Base-by-base conservation (phyloP, 2,797 vertebrate species). In the Rhinoraja longicauda region DNA sequence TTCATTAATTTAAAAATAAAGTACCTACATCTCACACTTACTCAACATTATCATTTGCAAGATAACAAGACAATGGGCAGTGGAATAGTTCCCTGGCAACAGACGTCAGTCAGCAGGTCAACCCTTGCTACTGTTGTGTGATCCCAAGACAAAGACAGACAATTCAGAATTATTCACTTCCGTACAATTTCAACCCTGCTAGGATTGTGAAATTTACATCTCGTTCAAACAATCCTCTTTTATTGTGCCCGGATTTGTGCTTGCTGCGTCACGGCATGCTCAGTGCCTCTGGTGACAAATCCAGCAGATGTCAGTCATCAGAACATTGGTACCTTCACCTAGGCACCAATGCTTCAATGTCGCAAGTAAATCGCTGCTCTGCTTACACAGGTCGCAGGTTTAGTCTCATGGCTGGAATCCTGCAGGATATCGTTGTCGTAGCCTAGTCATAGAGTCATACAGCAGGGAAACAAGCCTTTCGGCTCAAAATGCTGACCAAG, bases 1-100 rank as follows among this genome's bases (percentile, higher is more conserved):
- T 75, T 92, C 70, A 92, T 92, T 92, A 92, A 92, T 73, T n/a
- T 92, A 32, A 92, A 92, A 92, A 92, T 92, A 75, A 91, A 92
- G 90, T 73, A n/a, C 39, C 59, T 15, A 29, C 9, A 73, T 92
- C 36, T 53, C 72, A 70, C 36, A 92, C 39, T 75, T 53, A 4
- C 90, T 29, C 64, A 26, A 91, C 62, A 91, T 91, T 73, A 91
- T 53, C 21, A 72, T 91, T 91, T 73, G 70, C 45, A 57, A n/a
- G 10, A 19, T 17, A 57, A 53, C 15, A 10, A 19, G n/a, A 17
- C 15, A 36, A 64, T 36, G 29, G 62, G 45, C 53, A 82, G 53
- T 1, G 4, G 53, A 88, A 13, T 8, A 64, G 59, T 67, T 21
- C 9, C n/a, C 29, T 62, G 82, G 57, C 82, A 86, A 64, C 59